Base-by-base conservation (phyloP, 2,888 invertebrate genomes). In the Creontiades dilutus region DNA sequence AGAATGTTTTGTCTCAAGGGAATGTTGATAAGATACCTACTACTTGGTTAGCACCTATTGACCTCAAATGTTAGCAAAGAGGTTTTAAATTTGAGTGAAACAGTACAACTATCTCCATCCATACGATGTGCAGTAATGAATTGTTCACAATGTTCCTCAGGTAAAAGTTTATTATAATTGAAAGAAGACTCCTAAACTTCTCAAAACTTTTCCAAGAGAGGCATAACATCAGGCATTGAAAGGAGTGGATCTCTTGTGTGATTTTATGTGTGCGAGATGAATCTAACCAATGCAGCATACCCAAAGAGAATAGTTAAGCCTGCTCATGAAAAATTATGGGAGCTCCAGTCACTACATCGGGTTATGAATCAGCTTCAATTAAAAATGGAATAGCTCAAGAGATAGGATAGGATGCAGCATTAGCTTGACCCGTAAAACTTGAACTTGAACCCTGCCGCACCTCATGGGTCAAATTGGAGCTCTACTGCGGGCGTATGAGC, bases 1-100 rank as follows among this genome's bases (percentile, higher is more conserved):
- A 13, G 55, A 16, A 23, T 68, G 27, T 27, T 84, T 89, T 0
- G 0, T 68, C 19, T 89, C 89, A 12, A 89, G 68, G 47, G 23
- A 52, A 19, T 23, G 16, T 47, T 84, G 47, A 13, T 68, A 68
- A 3, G 46, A 46, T 27, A 89, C 23, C 0, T 27, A 89, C 23
- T 0, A 76, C 84, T 57, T 7, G 5, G 11, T 14, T 9, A 12
- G n/a, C n/a, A n/a, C n/a, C n/a, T 61, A 19, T 55, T 37, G 13
- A 37, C 57, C 1, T 2, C 2, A 16, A 85, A 3, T 0, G 0
- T 19, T 27, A 61, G 85, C n/a, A 19, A 0, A n/a, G 85, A 19
- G 5, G 5, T 7, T 13, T 27, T 85, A 46, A 85, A 85, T 9
- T 57, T 57, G 57, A 57, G 61, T 1, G 61, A 23, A 23, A 85